Conservation (phyloP, 2,797 vertebrate species). For the Halcyon chelicuti region DNA sequence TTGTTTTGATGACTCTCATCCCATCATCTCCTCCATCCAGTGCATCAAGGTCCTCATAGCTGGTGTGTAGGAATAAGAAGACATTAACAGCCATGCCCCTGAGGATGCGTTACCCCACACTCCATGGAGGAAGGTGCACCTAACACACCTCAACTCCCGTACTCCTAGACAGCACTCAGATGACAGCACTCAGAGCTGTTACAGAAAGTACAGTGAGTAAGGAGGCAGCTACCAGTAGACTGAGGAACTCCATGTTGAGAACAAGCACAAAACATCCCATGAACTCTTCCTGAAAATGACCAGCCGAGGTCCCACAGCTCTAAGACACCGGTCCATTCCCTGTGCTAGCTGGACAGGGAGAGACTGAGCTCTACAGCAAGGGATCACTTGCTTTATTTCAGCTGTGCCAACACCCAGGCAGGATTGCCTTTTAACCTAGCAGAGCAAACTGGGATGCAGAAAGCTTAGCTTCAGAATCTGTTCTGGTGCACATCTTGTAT, state of each 20-base stretch:
- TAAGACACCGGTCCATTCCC: background rate
- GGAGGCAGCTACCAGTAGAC: background rate
- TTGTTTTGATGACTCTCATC: conserved; percentile 85
- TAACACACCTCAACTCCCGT: background rate
- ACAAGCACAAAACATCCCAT: background rate
- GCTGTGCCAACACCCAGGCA: background rate
- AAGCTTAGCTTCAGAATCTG: background rate
- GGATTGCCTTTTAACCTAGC: background rate
- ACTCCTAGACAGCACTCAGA: background rate
- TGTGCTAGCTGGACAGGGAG: background rate
- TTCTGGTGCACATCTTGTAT: background rate
- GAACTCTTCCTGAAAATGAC: background rate
- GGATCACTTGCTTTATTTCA: background rate
- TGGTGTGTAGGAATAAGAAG: conserved; percentile 53
- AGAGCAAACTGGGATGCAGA: background rate
- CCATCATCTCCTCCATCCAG: conserved; percentile 92
- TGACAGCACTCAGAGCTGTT: background rate
- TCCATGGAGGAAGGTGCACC: background rate
- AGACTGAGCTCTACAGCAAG: background rate
- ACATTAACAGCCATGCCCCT: background rate
- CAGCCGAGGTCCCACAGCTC: background rate
- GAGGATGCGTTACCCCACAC: background rate
- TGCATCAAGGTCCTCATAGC: conserved; percentile 90
- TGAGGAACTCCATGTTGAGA: background rate
- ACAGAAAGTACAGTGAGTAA: background rate